Evolutionary conservation across 2,797 vertebrate genomes (phyloP), one percentile per base, ranked within the genome.

Genomic region (Potorous gilbertii): DNA sequence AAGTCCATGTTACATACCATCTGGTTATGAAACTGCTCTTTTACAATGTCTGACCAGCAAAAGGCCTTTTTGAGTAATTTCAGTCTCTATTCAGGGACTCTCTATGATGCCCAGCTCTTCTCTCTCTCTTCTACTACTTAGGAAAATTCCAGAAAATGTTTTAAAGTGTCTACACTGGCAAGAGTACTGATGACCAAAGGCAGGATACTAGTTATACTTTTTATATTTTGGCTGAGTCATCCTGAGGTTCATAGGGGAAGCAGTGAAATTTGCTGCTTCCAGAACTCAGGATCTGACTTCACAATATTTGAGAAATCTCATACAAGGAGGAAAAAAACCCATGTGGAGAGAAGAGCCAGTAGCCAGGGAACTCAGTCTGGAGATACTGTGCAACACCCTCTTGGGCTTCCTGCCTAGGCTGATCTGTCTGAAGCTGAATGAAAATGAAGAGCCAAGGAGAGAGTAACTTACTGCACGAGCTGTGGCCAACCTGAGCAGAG

Each of bases 381-480:
- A 96, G 96, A 92, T 90, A 54, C 95, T 97, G 97, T 97, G 95
- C 81, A 91, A 97, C 96, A 97, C 95, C 29, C 96, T 94, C 90
- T 96, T 81, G 97, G 98, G 95, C 96, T 98, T 62, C 11, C 90
- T 96, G 74, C 95, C 96, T 94, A 93, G 95, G 92, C 96, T 62
- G 0, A n/a, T 90, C 90, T 74, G 96, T 97, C 95, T 95, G 97
- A 97, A 96, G 31, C 94, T 95, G 94, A 98, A 74, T 95, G 95
- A 89, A 96, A 98, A 89, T 27, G 56, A 31, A 92, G 57, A 94
- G 96, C 95, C 96, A 97, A 94, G 94, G 95, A 92, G 89, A 97
- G 93, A 96, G 95, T 95, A 96, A 94, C 94, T 97, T 94, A 56
- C 50, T 96, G 40, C 95, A 11, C 16, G 9, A 50, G 74, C 92